Evolutionary conservation across 2,113 vertebrate species (phyloP).

Genomic region (Gavia stellata): DNA sequence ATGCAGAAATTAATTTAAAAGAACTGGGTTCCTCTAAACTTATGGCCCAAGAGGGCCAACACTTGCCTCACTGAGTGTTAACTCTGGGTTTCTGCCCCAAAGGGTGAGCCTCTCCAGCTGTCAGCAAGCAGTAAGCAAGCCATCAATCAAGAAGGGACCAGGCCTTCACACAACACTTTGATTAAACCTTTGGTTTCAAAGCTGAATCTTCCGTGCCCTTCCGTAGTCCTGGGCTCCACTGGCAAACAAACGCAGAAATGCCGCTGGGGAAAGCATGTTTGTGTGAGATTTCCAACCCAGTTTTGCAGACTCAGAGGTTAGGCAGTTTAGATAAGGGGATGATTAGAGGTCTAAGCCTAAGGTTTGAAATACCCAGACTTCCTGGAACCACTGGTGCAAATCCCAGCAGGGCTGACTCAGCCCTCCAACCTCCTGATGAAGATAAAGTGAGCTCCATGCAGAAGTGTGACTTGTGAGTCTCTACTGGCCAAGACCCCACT

Average conservation of each 20-base stretch:
- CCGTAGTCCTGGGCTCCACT: neutral
- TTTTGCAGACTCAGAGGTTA: constrained; percentile 61
- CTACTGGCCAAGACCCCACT: neutral
- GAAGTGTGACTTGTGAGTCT: neutral
- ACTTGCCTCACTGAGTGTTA: neutral
- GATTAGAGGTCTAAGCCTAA: constrained; percentile 65
- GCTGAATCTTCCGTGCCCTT: neutral
- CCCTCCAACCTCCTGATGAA: neutral
- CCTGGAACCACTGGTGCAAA: constrained; percentile 60
- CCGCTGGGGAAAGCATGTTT: constrained; percentile 41
- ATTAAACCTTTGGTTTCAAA: constrained; percentile 34
- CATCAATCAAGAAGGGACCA: neutral
- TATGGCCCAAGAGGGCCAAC: neutral
- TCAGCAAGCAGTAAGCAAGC: neutral
- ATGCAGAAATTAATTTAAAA: neutral
- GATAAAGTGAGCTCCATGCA: constrained; percentile 42
- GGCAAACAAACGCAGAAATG: constrained; percentile 23
- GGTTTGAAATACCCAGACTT: constrained; percentile 67
- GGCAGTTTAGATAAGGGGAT: constrained; percentile 64
- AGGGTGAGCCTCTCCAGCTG: neutral
- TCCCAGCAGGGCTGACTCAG: constrained; percentile 50
- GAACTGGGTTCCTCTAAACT: neutral
- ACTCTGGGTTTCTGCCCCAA: neutral
- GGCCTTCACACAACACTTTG: neutral
- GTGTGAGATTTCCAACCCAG: constrained; percentile 57